Evolutionary conservation across 1,140 invertebrate species (phyloP).

Genomic region (Cephus cinctus): DNA sequence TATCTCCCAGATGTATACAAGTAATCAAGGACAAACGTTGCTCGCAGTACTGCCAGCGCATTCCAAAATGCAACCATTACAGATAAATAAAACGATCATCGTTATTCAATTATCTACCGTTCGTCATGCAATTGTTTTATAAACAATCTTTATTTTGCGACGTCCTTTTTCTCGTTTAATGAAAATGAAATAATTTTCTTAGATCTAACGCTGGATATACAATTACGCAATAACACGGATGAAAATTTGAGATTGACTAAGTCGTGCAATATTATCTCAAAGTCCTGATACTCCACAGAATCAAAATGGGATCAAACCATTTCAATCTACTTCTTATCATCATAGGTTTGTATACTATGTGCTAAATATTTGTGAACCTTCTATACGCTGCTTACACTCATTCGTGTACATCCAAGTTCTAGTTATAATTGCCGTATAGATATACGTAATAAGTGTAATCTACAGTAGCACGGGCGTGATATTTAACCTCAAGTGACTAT

Average conservation of each 20-base stretch:
- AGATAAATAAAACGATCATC: no score
- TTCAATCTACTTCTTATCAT: not conserved
- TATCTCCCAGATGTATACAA: no score
- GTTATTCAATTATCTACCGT: not conserved
- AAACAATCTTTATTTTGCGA: conserved; percentile 11
- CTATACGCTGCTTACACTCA: no score
- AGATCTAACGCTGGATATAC: not conserved
- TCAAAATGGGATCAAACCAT: not conserved
- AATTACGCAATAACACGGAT: not conserved
- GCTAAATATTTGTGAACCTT: no score
- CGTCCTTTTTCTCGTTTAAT: not conserved
- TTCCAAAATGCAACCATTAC: no score
- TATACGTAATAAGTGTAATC: no score
- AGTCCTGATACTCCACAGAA: not conserved
- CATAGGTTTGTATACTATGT: not conserved
- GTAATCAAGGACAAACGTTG: no score
- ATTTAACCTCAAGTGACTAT: no score
- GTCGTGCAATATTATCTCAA: not conserved
- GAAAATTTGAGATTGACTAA: not conserved
- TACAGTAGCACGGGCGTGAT: no score
- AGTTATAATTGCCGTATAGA: no score
- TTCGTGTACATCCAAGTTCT: no score
- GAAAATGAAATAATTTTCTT: not conserved
- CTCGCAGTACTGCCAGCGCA: no score
- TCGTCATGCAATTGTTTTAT: conserved; percentile 4